These are phyloP conservation scores for Mylabris sibirica DNA, from an alignment of 2,888 invertebrate species.

Conservation along the genomic window DNA sequence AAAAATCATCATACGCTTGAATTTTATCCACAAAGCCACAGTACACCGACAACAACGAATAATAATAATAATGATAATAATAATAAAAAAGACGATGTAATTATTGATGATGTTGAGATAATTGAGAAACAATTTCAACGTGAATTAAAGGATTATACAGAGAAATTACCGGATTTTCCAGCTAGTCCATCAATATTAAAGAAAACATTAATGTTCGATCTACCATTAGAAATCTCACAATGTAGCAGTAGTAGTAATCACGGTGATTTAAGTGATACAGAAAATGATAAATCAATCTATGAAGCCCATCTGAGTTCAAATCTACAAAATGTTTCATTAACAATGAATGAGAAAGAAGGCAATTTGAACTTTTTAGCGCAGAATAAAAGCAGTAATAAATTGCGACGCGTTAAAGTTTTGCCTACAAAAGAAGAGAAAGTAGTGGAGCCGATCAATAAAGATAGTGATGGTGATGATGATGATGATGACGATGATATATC, in stretches of 20 bases:
- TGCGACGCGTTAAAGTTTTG: conserved; percentile 57
- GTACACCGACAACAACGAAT: conserved; percentile 40
- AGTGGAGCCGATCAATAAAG: conserved; percentile 39
- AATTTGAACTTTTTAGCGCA: conserved; percentile 60
- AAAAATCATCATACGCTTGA: conserved; percentile 50
- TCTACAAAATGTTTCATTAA: conserved; percentile 62
- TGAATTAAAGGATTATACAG: conserved; percentile 50
- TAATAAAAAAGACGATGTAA: too few relatives aligned
- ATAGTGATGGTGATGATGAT: conserved; percentile 52
- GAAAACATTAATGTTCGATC: conserved; percentile 64
- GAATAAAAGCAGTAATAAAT: conserved; percentile 57
- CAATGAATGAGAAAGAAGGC: conserved; percentile 62
- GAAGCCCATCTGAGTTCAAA: conserved; percentile 64
- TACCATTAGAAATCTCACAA: conserved; percentile 65
- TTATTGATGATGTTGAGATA: background rate
- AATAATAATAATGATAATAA: conserved; percentile 22
- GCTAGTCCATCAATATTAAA: conserved; percentile 68
- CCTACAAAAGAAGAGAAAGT: conserved; percentile 41
- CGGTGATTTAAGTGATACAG: conserved; percentile 59
- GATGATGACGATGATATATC: conserved; percentile 54
- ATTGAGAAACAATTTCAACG: conserved; percentile 47
- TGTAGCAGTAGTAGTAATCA: background rate
- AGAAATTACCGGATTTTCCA: conserved; percentile 62
- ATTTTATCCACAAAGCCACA: conserved; percentile 55
- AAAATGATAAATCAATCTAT: conserved; percentile 64